Evolutionary conservation across 1,140 invertebrate genomes (phyloP).

Genomic region (Dendroctonus valens): DNA sequence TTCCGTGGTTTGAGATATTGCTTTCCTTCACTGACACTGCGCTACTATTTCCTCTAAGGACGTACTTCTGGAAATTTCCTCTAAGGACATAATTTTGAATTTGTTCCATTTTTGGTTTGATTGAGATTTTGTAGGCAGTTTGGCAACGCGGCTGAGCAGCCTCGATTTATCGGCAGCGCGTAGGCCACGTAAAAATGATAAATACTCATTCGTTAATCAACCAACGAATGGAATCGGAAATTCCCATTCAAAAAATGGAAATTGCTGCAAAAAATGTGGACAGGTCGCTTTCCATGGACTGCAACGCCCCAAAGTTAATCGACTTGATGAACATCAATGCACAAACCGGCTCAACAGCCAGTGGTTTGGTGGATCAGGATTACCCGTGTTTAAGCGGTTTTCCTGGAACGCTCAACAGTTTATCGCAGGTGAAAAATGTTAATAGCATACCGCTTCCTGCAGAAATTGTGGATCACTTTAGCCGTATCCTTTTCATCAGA

Average conservation of each 20-base stretch:
- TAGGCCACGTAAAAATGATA: too few species aligned
- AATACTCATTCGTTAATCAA: slow-evolving; percentile 27
- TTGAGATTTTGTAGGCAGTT: too few species aligned
- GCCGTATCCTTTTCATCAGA: slow-evolving; percentile 72
- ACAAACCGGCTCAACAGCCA: slow-evolving; percentile 70
- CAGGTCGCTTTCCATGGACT: slow-evolving; percentile 67
- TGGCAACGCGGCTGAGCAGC: too few species aligned
- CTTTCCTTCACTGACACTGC: too few species aligned
- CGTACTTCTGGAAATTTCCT: too few species aligned
- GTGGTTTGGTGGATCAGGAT: slow-evolving; percentile 86
- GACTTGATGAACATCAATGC: slow-evolving; percentile 54
- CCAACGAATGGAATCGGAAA: slow-evolving; percentile 51
- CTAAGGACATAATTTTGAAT: too few species aligned
- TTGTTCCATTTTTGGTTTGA: too few species aligned
- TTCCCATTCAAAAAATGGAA: slow-evolving; percentile 64
- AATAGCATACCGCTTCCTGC: slow-evolving; percentile 86
- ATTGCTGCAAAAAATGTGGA: slow-evolving; percentile 72
- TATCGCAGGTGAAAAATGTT: slow-evolving; percentile 77
- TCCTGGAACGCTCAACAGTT: slow-evolving; percentile 63
- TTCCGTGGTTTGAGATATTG: too few species aligned
- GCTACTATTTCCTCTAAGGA: too few species aligned
- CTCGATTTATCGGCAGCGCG: too few species aligned
- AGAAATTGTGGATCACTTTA: slow-evolving; percentile 91
- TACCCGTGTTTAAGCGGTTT: slow-evolving; percentile 76
- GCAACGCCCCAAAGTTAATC: slow-evolving; percentile 65